phyloP scores from a whole-genome alignment of 2,888 invertebrate genomes.

The Drosophila pseudotakahashii region DNA sequence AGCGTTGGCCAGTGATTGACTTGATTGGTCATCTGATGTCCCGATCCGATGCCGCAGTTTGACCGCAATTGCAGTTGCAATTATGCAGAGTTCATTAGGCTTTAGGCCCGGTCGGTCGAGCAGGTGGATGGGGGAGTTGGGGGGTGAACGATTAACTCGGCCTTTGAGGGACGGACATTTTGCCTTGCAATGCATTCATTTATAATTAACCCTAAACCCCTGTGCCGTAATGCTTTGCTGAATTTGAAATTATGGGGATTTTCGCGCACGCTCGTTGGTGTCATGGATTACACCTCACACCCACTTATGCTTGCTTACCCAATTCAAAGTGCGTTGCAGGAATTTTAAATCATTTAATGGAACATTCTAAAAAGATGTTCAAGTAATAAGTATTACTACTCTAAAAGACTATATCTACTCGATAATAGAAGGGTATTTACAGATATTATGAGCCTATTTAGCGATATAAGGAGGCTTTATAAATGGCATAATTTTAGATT shows the following conservation, averaged over 20 bases:
- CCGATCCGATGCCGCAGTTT: conserved; percentile 23
- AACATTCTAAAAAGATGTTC: background rate
- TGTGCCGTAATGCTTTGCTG: conserved; percentile 7
- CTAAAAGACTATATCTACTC: too few relatives aligned
- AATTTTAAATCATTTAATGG: background rate
- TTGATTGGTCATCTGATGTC: conserved; percentile 59
- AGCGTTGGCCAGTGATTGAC: conserved; percentile 64
- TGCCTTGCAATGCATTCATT: conserved; percentile 19
- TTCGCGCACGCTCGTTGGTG: background rate
- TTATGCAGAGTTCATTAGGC: conserved; percentile 72
- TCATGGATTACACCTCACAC: background rate
- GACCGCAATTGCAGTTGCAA: conserved; percentile 67
- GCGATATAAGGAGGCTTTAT: background rate
- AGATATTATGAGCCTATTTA: background rate
- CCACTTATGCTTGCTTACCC: background rate
- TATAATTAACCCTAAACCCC: conserved; percentile 28
- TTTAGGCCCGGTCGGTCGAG: conserved; percentile 13
- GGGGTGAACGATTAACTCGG: background rate
- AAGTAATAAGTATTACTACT: too few relatives aligned
- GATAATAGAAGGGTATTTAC: too few relatives aligned
- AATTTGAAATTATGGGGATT: conserved; percentile 19
- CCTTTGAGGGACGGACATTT: conserved; percentile 8
- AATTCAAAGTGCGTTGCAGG: background rate
- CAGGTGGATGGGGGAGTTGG: conserved; percentile 12
- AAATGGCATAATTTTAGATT: too few relatives aligned